Evolutionary conservation across 2,113 vertebrate species (phyloP).

Genomic region (Eubucco bourcierii): DNA sequence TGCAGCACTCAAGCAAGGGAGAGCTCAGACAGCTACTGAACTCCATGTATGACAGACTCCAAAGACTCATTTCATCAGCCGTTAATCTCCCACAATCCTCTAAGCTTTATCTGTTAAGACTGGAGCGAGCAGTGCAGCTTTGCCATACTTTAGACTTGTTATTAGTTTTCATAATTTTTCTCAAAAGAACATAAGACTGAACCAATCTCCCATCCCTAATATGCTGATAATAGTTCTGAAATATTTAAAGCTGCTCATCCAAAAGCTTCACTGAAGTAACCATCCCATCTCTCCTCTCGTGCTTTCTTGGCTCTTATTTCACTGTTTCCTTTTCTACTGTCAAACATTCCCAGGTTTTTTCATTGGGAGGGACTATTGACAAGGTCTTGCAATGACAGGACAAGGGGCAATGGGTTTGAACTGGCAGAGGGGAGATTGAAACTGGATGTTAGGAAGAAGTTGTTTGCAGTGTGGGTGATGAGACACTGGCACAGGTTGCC

Average conservation of each 20-base stretch:
- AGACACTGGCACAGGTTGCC: too few relatives aligned
- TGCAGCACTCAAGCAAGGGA: not conserved
- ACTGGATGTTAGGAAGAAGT: too few relatives aligned
- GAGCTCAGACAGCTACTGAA: not conserved
- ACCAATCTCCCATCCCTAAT: conserved; percentile 60
- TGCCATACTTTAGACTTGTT: conserved; percentile 55
- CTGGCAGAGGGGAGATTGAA: too few relatives aligned
- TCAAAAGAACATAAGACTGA: conserved; percentile 64
- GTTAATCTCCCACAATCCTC: conserved; percentile 63
- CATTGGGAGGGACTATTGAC: too few relatives aligned
- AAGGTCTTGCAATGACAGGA: too few relatives aligned
- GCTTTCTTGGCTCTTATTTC: not conserved
- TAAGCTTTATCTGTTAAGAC: conserved; percentile 65
- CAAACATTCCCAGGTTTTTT: not conserved
- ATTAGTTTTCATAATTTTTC: conserved; percentile 72
- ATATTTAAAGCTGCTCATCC: conserved; percentile 57
- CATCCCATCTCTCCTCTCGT: not conserved
- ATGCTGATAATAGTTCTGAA: conserved; percentile 60
- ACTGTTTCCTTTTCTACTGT: not conserved
- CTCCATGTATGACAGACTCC: conserved; percentile 13
- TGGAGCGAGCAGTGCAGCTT: conserved; percentile 42
- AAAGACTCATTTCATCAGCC: conserved; percentile 51
- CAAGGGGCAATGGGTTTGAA: too few relatives aligned
- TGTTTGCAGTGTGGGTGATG: too few relatives aligned
- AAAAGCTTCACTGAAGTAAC: conserved; percentile 19